Percentiles rank a stretch among this genome's conserved stretches.
These are phyloP conservation scores for Tetranychus cinnabarinus DNA, from an alignment of 1,140 invertebrate species.

Conservation along the genomic window DNA sequence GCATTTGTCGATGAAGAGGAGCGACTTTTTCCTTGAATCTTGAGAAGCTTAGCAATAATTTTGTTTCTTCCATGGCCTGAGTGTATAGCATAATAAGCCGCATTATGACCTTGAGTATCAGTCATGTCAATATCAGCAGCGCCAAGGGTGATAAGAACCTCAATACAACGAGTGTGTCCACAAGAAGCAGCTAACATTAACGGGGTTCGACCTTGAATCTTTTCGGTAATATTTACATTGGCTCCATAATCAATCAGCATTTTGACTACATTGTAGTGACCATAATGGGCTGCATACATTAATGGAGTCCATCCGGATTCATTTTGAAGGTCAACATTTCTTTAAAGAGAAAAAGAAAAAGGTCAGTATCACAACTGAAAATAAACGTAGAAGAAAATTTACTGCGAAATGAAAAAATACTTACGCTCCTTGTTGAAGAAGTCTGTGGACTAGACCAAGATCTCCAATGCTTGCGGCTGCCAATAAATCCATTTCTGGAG, in stretches of 20 bases:
- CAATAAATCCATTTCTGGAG: conserved; percentile 1
- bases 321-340: neutral
- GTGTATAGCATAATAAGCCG: conserved; percentile 1
- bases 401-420: neutral
- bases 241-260: neutral
- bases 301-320: conserved; percentile 2
- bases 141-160: neutral
- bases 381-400: neutral
- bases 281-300: conserved; percentile 6
- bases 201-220: conserved; percentile 35
- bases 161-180: conserved; percentile 33
- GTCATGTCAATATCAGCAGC: neutral
- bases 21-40: neutral
- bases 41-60: neutral
- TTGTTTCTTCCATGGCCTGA: conserved; percentile 6
- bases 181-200: conserved; percentile 73
- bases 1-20: neutral
- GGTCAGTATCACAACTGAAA: neutral
- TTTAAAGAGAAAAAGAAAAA: neutral
- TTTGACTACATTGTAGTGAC: conserved; percentile 4
- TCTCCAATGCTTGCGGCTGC: conserved; percentile 3
- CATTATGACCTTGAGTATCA: neutral
- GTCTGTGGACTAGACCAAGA: neutral
- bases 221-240: neutral
- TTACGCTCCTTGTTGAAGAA: neutral